Evolutionary conservation across 2,113 vertebrate species (phyloP).

Genomic region (Fulica atra): DNA sequence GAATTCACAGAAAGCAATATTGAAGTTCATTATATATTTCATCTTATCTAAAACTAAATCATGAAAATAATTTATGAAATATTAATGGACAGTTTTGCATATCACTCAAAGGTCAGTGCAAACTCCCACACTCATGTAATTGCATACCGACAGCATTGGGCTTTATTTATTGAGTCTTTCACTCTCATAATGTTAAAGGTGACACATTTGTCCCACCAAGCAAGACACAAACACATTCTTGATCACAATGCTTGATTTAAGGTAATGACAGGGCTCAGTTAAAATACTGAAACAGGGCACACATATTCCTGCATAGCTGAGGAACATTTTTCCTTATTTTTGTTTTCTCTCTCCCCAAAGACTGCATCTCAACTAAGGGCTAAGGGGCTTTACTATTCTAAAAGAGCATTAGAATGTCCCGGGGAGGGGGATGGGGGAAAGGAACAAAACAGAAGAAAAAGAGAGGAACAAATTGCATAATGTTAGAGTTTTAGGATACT

Average conservation of each 20-base stretch:
- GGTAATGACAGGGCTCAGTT: neutral
- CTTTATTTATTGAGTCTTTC: neutral
- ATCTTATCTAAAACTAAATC: neutral
- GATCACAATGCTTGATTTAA: neutral
- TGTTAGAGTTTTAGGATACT: neutral
- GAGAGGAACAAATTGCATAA: neutral
- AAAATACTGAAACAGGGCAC: neutral
- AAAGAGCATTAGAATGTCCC: neutral
- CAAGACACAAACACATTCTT: neutral
- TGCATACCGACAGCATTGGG: neutral
- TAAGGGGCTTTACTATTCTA: neutral
- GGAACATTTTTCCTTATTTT: neutral
- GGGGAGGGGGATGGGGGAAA: too few species aligned
- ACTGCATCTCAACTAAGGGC: neutral
- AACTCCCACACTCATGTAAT: neutral
- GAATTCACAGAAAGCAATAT: neutral
- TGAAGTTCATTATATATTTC: neutral
- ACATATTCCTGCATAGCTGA: fast-evolving
- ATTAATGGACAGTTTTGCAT: neutral
- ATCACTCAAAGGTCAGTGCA: neutral
- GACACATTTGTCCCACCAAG: neutral
- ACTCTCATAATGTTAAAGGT: neutral
- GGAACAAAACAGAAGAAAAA: neutral
- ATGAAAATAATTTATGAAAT: neutral
- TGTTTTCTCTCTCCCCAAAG: neutral